Evolutionary conservation across 2,888 invertebrate species (phyloP), one percentile per base, ranked within the genome.

Genomic region (Cephus nigrinus): DNA sequence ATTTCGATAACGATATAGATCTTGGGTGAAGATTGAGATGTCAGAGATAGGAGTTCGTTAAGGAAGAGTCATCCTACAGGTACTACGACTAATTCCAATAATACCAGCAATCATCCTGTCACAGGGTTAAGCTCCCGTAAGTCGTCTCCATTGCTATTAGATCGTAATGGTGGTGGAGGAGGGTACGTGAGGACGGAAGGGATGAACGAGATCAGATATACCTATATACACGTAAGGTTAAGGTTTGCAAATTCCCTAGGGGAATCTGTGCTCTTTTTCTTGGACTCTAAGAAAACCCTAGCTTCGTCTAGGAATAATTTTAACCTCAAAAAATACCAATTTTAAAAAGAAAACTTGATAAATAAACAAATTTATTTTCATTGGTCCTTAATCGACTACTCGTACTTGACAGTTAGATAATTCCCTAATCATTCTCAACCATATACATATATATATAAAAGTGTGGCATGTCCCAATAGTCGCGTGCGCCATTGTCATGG

Each of bases 81-180:
- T 23, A 23, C 55, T 55, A 23, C 85, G 80, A 81, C 88, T 90
- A 90, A 90, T 89, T 88, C 87, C 86, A 85, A 87, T 89, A 89
- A 90, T 89, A 88, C 89, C 86, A 85, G 88, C 88, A 90, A 90
- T 90, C 88, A 88, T 89, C 88, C 88, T 89, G 90, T 90, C 89
- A 88, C 87, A 87, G 86, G 85, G 87, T 88, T 89, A 89, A 90
- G 89, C 88, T 85, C 82, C 79, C 80, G 84, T 87, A 88, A 88
- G 88, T 87, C 73, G 77, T 75, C 73, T 68, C 75, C 77, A 80
- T 81, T 79, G 78, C 35, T n/a, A 35, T 69, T 55, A 23, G 69
- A 79, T 34, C 69, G 76, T 75, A n/a, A 75, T 31, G 69, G 55
- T 69, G 76, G 80, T 0, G 77, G 75, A 76, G 81, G 79, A 82